Evolutionary conservation across 2,888 invertebrate genomes (phyloP), one percentile per base, ranked within the genome.

Genomic region (Athrips mouffetella): DNA sequence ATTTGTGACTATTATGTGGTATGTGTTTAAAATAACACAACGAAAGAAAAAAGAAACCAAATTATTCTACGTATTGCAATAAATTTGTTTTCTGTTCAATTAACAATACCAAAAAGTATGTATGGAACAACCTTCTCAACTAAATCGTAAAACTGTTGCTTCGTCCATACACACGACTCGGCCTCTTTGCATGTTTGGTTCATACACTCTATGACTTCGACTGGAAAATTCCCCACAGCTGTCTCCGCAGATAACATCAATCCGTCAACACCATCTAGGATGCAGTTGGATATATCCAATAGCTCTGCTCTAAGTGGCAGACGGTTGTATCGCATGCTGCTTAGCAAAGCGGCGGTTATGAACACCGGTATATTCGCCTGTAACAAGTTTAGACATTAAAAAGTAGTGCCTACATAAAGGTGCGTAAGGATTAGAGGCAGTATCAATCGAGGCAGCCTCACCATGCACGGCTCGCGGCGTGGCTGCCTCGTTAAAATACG

Each of bases 201-300:
- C 62, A 91, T 65, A 11, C 73, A 78, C 2, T 70, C 58, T 4
- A 91, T 69, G 2, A 89, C 71, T 4, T 89, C 77, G 3, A 91
- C 76, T 0, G 93, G 93, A 60, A 90, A 91, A 10, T 79, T 65
- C 7, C 93, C 93, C 54, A 92, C 90, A 11, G 93, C 91, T 0
- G 92, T 92, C 67, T 94, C 94, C 40, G 93, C 92, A 1, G 91
- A 90, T 39, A 94, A 80, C 76, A 92, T 90, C 49, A 94, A 85
- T 58, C 90, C 91, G 66, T 94, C 94, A 40, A 90, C 92, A 13
- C 94, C 94, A 62, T 94, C 94, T 13, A 94, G 72, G 16, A 95
- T 91, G 45, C 94, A 93, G 67, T 93, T 94, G 31, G 92, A 92
- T 5, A 94, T 91, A 59, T 93, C 92, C 21, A 91, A 89, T 10